Evolutionary conservation across 92 coral and sea anemone genomes (phyloP), one percentile per base, ranked within the genome.

Genomic region (Parazoanthus darwini): DNA sequence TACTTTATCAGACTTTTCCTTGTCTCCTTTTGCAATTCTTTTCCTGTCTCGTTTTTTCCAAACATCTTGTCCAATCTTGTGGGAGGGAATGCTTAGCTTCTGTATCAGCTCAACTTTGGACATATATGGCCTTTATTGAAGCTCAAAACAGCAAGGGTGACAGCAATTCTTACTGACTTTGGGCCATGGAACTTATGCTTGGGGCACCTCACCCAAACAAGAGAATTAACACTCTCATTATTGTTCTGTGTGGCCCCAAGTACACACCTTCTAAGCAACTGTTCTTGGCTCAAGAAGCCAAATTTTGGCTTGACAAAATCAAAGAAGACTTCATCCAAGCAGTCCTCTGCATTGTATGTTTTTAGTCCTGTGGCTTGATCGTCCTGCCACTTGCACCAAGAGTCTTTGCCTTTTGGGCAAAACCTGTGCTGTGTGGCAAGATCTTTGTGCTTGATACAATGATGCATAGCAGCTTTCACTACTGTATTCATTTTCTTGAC

Each of bases 121-220:
- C 77, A n/a, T n/a, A 73, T 73, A 73, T 73, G 77, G 42, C 77
- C 77, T 72, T 72, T 72, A n/a, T 72, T 72, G 42, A 72, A 72
- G 9, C 77, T 22, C 77, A 78, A 42, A 3, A 44, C 82, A 78
- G 36, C 82, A 15, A 78, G 63, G 36, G 59, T 39, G 33, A 42
- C 67, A 20, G 59, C 59, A 78, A 42, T 78, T 20, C 59, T 78
- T 5, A 42, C 77, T 4, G 77, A 26, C 77, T 42, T 42, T 48
- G 37, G 82, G 14, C 82, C 82, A 20, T 78, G 82, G 82, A 48
- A 78, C 66, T 48, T 78, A 25, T 78, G 82, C 82, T 78, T 78
- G 33, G 82, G 82, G 82, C 82, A 48, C 35, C 82, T 42, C 82
- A 48, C 33, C 82, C 67, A 78, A 42, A 78, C 82, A 42, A 78